Evolutionary conservation across 2,888 invertebrate genomes (phyloP), one percentile per base, ranked within the genome.

Genomic region (Tetrapedia diversipes): DNA sequence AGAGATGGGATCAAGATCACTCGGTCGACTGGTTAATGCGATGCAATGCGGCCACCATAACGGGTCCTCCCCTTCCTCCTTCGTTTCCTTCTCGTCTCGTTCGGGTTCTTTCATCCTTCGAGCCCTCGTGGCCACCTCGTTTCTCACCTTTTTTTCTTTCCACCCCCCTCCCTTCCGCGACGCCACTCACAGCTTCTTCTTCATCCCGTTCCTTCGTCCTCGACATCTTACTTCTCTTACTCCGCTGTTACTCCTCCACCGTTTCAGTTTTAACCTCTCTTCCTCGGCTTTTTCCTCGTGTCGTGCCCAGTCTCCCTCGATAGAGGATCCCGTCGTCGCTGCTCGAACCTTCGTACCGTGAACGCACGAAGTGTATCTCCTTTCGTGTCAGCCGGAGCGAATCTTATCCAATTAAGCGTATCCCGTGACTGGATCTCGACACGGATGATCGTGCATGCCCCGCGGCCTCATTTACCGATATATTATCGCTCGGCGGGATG

Each of bases 11-110:
- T 90, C 89, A 89, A 87, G 89, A 89, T 90, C 89, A 90, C 86
- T 90, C 89, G 89, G 90, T 90, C 90, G 90, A 83, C 86, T 89
- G 90, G 90, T 89, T 90, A 90, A 90, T 89, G 89, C 88, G 86
- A 90, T 89, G 89, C 89, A 89, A 86, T 85, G 78, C 83, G 87
- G 84, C 81, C 82, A 81, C 80, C 66, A 74, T 89, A 88, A 88
- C 88, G 88, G 88, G 66, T 57, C 70, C 51, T 65, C 39, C 27
- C 32, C 61, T 43, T 69, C 73, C 47, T 73, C 43, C 34, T 57
- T 19, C 22, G 24, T 43, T 63, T 68, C 57, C 29, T 67, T 24
- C 11, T 16, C 41, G n/a, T 16, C 29, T 37, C 70, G 43, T 39
- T 37, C 43, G 32, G 32, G 61, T 78, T 68, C 59, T 78, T 77